Conservation (phyloP, 1,140 invertebrate species). For the Drosophila carrolli region DNA sequence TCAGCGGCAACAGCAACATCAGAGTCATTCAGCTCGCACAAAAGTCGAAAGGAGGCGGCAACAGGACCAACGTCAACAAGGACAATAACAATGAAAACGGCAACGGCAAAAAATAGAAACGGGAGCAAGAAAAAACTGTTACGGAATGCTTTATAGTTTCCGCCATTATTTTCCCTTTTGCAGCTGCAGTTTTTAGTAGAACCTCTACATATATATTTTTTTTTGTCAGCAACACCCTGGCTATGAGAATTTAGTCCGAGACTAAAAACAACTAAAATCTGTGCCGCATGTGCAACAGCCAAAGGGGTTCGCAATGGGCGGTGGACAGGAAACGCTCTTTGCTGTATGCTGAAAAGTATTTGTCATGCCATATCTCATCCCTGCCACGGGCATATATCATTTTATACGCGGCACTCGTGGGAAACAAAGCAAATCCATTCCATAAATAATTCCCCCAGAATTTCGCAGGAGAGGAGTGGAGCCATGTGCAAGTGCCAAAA, state of each 20-base stretch:
- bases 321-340: conserved; percentile 38
- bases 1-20: conserved; percentile 22
- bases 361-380: conserved; percentile 52
- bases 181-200: conserved; percentile 53
- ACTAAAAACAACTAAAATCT: conserved; percentile 59
- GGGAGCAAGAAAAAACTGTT: conserved; percentile 53
- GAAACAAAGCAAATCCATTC: conserved; percentile 49
- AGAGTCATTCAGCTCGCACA: conserved; percentile 58
- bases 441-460: conserved; percentile 37
- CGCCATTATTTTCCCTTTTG: conserved; percentile 59
- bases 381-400: conserved; percentile 43
- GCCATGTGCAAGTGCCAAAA: conserved; percentile 31
- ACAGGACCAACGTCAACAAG: conserved; percentile 60
- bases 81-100: conserved; percentile 54
- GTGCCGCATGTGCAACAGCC: conserved; percentile 55
- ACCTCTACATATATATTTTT: conserved; percentile 32
- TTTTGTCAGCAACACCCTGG: conserved; percentile 12
- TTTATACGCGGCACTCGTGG: conserved; percentile 36
- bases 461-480: neutral
- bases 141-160: conserved; percentile 78
- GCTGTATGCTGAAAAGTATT: conserved; percentile 53
- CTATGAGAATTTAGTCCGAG: conserved; percentile 45
- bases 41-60: conserved; percentile 50
- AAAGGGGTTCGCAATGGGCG: conserved; percentile 21
- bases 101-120: conserved; percentile 54